Evolutionary conservation across 1,140 invertebrate genomes (phyloP), one percentile per base, ranked within the genome.

Genomic region (Drosophila sucinea): DNA sequence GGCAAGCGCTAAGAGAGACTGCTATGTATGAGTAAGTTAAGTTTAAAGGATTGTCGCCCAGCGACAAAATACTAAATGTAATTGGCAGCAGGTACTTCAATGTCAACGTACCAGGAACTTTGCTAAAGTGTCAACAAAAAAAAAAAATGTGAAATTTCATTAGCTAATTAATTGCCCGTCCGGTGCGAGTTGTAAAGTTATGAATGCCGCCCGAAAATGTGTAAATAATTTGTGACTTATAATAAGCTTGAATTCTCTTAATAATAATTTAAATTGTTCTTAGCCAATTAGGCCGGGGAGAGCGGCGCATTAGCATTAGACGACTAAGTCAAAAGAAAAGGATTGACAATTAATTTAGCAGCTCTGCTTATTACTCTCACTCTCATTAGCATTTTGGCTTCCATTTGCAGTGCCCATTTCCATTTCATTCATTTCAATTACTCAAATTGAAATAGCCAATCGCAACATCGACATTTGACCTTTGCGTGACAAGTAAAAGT

Each of bases 151-250:
- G 55, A 86, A 85, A 86, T 76, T 86, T 85, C 71, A 85, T 85
- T 86, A 85, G 82, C 70, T 85, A 86, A 87, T 85, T 85, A 85
- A 85, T 81, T 76, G 79, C 58, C 66, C 55, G 60, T 51, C 23
- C 23, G 44, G 44, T 47, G 44, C 44, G 44, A n/a, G 35, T 60
- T 35, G 66, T 67, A 67, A 79, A 66, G 65, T 58, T 70, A 79
- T 68, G 72, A 62, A 62, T 73, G 61, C 56, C 55, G 17, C 51
- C 58, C 63, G 17, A 77, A 56, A 77, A 61, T 56, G 58, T 67
- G 55, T 70, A 69, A 68, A 81, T 78, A 81, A 81, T 55, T 72
- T 63, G 66, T 57, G 6, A 66, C 68, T 80, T 69, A 51, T 51
- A 79, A 83, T 64, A 71, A 74, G 67, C 64, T 5, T 7, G 55